Conservation (phyloP, 2,113 vertebrate genomes). For the Sinocyclocheilus grahami region DNA sequence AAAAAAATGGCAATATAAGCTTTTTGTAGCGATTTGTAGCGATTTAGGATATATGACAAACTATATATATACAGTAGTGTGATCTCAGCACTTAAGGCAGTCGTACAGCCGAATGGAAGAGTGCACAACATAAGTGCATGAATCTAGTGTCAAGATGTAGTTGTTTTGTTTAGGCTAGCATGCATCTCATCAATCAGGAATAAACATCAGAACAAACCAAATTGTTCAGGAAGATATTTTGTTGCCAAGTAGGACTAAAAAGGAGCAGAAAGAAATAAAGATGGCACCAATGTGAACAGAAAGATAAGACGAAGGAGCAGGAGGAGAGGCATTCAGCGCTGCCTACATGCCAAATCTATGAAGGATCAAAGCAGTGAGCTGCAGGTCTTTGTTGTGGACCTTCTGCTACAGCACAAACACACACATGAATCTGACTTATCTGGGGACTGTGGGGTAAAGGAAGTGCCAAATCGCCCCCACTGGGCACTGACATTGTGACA, state of each 20-base stretch:
- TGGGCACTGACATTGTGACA: too few species aligned
- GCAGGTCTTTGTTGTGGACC: background rate
- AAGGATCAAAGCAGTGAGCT: background rate
- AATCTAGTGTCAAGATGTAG: slow-evolving; percentile 12
- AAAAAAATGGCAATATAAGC: too few species aligned
- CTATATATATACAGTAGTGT: background rate
- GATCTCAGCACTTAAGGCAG: slow-evolving; percentile 21
- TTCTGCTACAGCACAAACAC: too few species aligned
- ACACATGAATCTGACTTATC: too few species aligned
- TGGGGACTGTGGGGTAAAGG: too few species aligned
- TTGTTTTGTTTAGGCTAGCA: slow-evolving; percentile 16
- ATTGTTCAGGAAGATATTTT: background rate
- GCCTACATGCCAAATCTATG: background rate
- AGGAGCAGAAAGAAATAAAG: background rate
- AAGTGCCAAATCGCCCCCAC: too few species aligned
- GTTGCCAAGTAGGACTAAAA: background rate
- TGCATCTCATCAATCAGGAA: background rate
- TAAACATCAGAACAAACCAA: slow-evolving; percentile 8
- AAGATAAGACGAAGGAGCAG: background rate
- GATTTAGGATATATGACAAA: too few species aligned
- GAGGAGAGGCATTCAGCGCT: background rate
- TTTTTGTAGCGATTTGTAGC: too few species aligned
- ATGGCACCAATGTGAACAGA: slow-evolving; percentile 2
- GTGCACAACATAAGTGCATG: background rate
- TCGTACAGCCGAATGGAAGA: background rate